Percentiles rank a stretch among this genome's conserved stretches.
phyloP scores from a whole-genome alignment of 2,888 invertebrate species.

The Deilephila porcellus region DNA sequence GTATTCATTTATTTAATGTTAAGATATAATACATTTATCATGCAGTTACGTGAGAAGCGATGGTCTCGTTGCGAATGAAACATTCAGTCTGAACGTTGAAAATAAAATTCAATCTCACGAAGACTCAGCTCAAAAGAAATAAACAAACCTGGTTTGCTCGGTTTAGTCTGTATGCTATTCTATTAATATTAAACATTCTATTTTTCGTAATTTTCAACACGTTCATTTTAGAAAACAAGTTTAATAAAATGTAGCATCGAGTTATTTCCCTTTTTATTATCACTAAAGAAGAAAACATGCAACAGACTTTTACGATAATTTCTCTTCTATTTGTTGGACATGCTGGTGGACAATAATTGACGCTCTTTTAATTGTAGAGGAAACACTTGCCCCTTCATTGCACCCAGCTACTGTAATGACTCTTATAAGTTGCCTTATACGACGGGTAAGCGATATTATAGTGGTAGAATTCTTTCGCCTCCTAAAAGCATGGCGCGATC shows the following conservation, averaged over 20 bases:
- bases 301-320: too few species aligned
- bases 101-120: conserved; percentile 27
- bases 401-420: too few species aligned
- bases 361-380: too few species aligned
- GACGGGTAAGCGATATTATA: too few species aligned
- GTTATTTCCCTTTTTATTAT: neutral
- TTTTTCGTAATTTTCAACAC: conserved; percentile 1
- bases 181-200: neutral
- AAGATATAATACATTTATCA: neutral
- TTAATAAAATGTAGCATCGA: neutral
- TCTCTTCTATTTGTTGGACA: too few species aligned
- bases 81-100: conserved; percentile 10
- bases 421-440: too few species aligned
- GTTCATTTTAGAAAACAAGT: neutral
- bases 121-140: neutral
- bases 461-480: too few species aligned
- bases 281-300: neutral
- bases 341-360: too few species aligned
- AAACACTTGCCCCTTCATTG: too few species aligned
- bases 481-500: too few species aligned
- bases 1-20: neutral
- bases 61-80: neutral
- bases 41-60: neutral
- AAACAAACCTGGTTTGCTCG: neutral
- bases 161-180: conserved; percentile 6